phyloP scores from a whole-genome alignment of 2,113 vertebrate genomes.

The Alethe castanea region DNA sequence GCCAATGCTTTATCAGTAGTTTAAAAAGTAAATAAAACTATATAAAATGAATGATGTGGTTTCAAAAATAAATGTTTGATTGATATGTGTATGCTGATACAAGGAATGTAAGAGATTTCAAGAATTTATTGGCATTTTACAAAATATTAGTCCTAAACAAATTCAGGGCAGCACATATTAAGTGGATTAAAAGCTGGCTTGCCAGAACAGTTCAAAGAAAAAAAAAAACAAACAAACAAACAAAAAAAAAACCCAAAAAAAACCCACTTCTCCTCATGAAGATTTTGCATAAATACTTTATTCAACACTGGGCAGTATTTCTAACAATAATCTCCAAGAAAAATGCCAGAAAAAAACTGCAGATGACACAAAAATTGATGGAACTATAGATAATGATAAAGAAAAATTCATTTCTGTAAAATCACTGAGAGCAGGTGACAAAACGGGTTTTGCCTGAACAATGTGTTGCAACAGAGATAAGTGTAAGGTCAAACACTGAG shows the following conservation, averaged over 20 bases:
- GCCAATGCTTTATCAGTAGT: neutral
- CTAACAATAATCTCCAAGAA: neutral
- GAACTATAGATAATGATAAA: neutral
- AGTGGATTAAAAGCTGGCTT: neutral
- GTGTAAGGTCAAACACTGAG: neutral
- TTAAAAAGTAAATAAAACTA: neutral
- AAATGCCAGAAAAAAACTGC: neutral
- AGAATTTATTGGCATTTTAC: neutral
- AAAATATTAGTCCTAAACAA: neutral
- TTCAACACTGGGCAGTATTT: neutral
- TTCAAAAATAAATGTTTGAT: neutral
- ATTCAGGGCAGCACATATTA: neutral
- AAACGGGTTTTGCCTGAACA: neutral
- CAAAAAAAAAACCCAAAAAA: too few relatives aligned
- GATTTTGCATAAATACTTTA: neutral
- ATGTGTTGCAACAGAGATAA: conserved; percentile 1
- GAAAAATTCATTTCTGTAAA: neutral
- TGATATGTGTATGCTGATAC: neutral
- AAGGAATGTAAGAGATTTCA: neutral
- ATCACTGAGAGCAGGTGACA: neutral
- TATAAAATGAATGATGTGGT: neutral
- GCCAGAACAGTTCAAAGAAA: neutral
- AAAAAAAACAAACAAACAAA: neutral
- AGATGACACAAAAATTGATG: conserved; percentile 16
- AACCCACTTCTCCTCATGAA: neutral